These are phyloP conservation scores for Calosoma granatense DNA, from an alignment of 1,140 invertebrate species.

Conservation along the genomic window DNA sequence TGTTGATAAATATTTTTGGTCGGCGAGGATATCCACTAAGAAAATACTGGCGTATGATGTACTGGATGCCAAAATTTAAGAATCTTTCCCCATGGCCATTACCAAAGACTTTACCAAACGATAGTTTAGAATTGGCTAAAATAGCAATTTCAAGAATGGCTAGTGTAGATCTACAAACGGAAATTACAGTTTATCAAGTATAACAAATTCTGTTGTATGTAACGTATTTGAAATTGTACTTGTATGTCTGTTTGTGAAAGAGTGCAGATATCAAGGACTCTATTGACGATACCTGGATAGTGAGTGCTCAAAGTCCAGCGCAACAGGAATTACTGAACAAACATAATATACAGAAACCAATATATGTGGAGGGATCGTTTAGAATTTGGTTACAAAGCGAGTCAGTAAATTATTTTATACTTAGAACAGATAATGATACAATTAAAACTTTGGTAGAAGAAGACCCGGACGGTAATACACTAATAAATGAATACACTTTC, in stretches of 20 bases:
- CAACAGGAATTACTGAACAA: constrained; percentile 67
- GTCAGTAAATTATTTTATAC: constrained; percentile 74
- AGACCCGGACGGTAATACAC: constrained; percentile 54
- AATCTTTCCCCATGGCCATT: constrained; percentile 83
- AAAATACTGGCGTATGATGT: constrained; percentile 87
- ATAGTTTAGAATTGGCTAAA: constrained; percentile 71
- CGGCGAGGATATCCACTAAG: constrained; percentile 60
- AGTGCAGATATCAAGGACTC: constrained; percentile 61
- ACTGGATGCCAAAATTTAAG: constrained; percentile 97
- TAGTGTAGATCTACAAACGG: constrained; percentile 68
- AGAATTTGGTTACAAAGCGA: constrained; percentile 66
- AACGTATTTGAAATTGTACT: constrained; percentile 1
- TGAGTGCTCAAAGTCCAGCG: constrained; percentile 71
- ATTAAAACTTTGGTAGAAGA: constrained; percentile 33
- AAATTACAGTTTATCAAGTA: constrained; percentile 60
- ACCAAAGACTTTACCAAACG: constrained; percentile 60
- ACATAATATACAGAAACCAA: constrained; percentile 54
- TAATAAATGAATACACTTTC: background rate
- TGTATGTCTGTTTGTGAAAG: constrained; percentile 24
- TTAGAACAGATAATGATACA: constrained; percentile 54
- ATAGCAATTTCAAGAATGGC: constrained; percentile 79
- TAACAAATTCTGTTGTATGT: constrained; percentile 10
- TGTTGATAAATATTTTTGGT: constrained; percentile 80
- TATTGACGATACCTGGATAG: constrained; percentile 87
- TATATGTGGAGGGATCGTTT: constrained; percentile 85